A percentile compares a stretch with the other conserved stretches of the same genome.
Evolutionary conservation across 2,113 vertebrate species (phyloP).

Genomic region (Catagonus wagneri): DNA sequence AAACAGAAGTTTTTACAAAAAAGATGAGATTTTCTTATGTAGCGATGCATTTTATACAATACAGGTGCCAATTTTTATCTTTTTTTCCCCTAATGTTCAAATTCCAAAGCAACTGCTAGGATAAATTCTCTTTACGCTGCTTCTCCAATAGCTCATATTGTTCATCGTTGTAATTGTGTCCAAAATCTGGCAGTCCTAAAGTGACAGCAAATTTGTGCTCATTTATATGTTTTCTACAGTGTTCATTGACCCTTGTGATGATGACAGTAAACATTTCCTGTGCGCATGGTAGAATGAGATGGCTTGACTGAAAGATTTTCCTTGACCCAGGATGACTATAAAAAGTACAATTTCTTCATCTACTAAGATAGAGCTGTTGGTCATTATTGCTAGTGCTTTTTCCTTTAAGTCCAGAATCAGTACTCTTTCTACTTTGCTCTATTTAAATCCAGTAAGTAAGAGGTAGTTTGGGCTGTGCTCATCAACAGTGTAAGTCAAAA

Average conservation of each 20-base stretch:
- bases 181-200: background rate
- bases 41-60: slow-evolving; percentile 60
- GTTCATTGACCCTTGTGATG: slow-evolving; percentile 6
- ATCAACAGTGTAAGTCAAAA: background rate
- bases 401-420: background rate
- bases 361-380: background rate
- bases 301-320: slow-evolving; percentile 19
- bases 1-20: slow-evolving; percentile 79
- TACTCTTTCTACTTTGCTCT: background rate
- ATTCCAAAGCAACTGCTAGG: slow-evolving; percentile 68
- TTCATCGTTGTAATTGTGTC: background rate
- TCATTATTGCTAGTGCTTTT: background rate
- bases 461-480: background rate
- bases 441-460: slow-evolving; percentile 35
- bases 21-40: slow-evolving; percentile 62
- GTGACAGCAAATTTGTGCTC: background rate
- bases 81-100: slow-evolving; percentile 50
- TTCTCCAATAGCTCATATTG: background rate
- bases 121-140: background rate
- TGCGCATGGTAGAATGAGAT: background rate
- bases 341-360: background rate
- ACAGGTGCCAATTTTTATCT: slow-evolving; percentile 75
- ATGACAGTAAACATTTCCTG: background rate
- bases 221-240: background rate
- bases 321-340: background rate